Evolutionary conservation across 2,888 invertebrate genomes (phyloP).

Genomic region (Tyria jacobaeae): DNA sequence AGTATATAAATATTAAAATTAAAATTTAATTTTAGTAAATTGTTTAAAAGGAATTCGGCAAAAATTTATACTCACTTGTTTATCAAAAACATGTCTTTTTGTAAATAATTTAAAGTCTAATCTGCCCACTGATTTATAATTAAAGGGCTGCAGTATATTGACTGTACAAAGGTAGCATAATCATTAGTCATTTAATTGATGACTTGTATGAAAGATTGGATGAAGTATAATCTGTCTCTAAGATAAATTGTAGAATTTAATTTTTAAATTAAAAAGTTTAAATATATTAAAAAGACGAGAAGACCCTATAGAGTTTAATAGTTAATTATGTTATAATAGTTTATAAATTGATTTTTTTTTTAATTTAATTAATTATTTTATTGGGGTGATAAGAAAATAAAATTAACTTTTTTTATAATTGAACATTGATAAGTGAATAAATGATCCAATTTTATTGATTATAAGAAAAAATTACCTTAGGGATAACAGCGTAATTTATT

Average conservation of each 20-base stretch:
- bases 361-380: constrained; percentile 79
- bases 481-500: constrained; percentile 95
- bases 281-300: constrained; percentile 90
- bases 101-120: constrained; percentile 87
- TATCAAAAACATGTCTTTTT: constrained; percentile 92
- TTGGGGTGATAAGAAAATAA: constrained; percentile 89
- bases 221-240: constrained; percentile 88
- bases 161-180: constrained; percentile 94
- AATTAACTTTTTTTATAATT: constrained; percentile 82
- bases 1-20: constrained; percentile 76
- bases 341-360: constrained; percentile 61
- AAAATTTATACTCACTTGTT: constrained; percentile 89
- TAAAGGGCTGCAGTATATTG: constrained; percentile 93
- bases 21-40: constrained; percentile 70
- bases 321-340: constrained; percentile 71
- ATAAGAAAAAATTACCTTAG: constrained; percentile 92
- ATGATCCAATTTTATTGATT: constrained; percentile 88
- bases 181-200: constrained; percentile 91
- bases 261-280: constrained; percentile 88
- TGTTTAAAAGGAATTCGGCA: constrained; percentile 87
- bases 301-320: constrained; percentile 92
- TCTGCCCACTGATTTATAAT: constrained; percentile 90
- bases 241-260: constrained; percentile 73
- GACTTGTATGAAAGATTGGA: constrained; percentile 92
- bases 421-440: constrained; percentile 72